Percentiles rank a stretch among this genome's conserved stretches.
These are phyloP conservation scores for Cryptotermes secundus DNA, from an alignment of 1,140 invertebrate genomes.

Conservation along the genomic window DNA sequence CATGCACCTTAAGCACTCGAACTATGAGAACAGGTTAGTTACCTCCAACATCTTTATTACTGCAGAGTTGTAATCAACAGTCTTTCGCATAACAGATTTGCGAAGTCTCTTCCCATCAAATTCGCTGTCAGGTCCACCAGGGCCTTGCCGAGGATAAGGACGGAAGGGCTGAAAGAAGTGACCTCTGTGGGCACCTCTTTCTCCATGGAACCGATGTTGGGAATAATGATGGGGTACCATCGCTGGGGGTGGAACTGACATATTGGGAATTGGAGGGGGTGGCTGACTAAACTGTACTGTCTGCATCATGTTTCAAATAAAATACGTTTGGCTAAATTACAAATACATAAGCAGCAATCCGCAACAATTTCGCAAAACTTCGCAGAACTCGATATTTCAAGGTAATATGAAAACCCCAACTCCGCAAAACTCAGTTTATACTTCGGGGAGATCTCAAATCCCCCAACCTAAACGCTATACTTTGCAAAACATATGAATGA, in stretches of 20 bases:
- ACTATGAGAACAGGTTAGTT: conserved; percentile 37
- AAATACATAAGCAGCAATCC: no score
- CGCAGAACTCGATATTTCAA: no score
- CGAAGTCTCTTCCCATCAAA: conserved; percentile 94
- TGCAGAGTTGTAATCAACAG: conserved; percentile 97
- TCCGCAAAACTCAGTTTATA: background rate
- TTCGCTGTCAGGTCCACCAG: conserved; percentile 62
- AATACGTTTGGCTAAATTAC: background rate
- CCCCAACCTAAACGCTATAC: background rate
- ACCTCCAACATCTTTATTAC: conserved; percentile 90
- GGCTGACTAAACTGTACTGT: conserved; percentile 49
- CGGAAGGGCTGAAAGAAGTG: conserved; percentile 53
- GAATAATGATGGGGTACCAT: conserved; percentile 46
- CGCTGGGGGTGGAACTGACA: conserved; percentile 50
- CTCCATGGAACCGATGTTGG: conserved; percentile 47
- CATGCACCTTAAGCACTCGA: background rate
- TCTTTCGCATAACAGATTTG: conserved; percentile 96
- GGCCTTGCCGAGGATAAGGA: conserved; percentile 50
- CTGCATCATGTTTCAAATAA: conserved; percentile 43
- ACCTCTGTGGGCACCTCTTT: conserved; percentile 47
- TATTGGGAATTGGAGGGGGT: conserved; percentile 50
- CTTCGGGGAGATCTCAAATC: background rate
- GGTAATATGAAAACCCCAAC: background rate
- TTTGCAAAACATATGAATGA: background rate
- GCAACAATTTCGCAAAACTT: no score